These are phyloP conservation scores for Macrosoma leucophasiata DNA, from an alignment of 2,888 invertebrate genomes.

Conservation along the genomic window DNA sequence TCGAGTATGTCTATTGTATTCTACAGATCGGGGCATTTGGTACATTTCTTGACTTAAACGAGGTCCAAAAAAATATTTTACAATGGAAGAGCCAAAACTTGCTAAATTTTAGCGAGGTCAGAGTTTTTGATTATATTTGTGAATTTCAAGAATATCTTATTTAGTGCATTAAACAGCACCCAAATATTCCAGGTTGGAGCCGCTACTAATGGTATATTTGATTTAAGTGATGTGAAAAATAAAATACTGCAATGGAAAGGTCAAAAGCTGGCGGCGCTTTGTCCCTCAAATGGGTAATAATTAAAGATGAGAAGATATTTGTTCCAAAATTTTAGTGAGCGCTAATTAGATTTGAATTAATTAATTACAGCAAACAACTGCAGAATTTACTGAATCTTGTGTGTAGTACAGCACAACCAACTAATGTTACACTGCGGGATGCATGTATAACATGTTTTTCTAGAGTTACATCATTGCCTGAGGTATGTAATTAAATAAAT, in stretches of 20 bases:
- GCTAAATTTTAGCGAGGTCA: constrained; percentile 61
- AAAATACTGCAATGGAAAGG: constrained; percentile 69
- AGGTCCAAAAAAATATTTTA: constrained; percentile 56
- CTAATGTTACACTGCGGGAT: constrained; percentile 73
- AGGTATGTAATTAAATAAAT: no score
- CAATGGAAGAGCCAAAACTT: constrained; percentile 60
- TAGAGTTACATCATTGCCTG: constrained; percentile 67
- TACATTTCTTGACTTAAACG: constrained; percentile 55
- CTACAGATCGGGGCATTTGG: constrained; percentile 54
- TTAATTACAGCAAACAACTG: constrained; percentile 43
- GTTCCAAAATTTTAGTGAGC: no score
- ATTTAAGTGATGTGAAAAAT: constrained; percentile 63
- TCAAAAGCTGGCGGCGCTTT: constrained; percentile 57
- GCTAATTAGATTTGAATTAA: background rate
- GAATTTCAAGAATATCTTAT: no score
- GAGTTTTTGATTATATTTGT: constrained; percentile 25
- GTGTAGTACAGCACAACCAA: constrained; percentile 79
- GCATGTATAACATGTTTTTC: constrained; percentile 80
- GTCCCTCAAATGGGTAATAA: constrained; percentile 57
- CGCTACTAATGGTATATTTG: constrained; percentile 57
- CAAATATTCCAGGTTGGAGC: constrained; percentile 45
- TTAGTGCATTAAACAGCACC: no score
- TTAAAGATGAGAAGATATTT: background rate
- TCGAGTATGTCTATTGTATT: constrained; percentile 17
- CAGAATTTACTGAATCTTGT: constrained; percentile 77